Evolutionary conservation across 2,113 vertebrate species (phyloP).

Genomic region (Callopanchax toddi): DNA sequence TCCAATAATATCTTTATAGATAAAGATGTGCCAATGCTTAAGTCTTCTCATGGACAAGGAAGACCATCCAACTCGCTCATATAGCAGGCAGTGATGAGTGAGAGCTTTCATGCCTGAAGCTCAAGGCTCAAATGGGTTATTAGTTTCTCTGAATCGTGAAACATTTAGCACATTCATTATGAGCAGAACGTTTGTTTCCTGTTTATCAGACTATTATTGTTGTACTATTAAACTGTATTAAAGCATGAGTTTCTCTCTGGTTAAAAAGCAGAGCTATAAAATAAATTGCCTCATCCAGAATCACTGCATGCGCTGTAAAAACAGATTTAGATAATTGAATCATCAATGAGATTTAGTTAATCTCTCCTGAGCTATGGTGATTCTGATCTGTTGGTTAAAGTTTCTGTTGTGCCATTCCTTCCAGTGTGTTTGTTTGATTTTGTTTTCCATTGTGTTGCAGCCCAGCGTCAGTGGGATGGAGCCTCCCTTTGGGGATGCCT

Average conservation of each 20-base stretch:
- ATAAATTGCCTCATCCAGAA: neutral
- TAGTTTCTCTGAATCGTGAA: too few relatives aligned
- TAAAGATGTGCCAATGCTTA: too few relatives aligned
- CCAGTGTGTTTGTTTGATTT: conserved; percentile 4
- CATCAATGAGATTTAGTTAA: neutral
- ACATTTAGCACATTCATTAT: neutral
- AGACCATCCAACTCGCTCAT: too few relatives aligned
- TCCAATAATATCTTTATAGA: too few relatives aligned
- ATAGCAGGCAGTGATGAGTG: too few relatives aligned
- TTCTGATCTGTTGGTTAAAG: neutral
- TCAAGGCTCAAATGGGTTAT: too few relatives aligned
- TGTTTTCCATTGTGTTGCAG: conserved; percentile 65
- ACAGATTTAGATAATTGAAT: neutral
- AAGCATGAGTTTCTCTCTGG: neutral
- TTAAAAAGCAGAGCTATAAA: neutral
- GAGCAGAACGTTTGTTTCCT: neutral
- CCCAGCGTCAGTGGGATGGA: conserved; percentile 98
- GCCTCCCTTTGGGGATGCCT: conserved; percentile 97
- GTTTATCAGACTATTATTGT: neutral
- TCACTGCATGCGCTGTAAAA: neutral
- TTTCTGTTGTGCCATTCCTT: neutral
- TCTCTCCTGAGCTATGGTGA: neutral
- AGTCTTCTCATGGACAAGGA: too few relatives aligned
- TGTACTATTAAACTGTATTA: too few relatives aligned
- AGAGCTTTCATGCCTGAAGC: too few relatives aligned